These are phyloP conservation scores for Phenganax subtilis DNA, from an alignment of 92 coral and sea anemone genomes.

Conservation along the genomic window DNA sequence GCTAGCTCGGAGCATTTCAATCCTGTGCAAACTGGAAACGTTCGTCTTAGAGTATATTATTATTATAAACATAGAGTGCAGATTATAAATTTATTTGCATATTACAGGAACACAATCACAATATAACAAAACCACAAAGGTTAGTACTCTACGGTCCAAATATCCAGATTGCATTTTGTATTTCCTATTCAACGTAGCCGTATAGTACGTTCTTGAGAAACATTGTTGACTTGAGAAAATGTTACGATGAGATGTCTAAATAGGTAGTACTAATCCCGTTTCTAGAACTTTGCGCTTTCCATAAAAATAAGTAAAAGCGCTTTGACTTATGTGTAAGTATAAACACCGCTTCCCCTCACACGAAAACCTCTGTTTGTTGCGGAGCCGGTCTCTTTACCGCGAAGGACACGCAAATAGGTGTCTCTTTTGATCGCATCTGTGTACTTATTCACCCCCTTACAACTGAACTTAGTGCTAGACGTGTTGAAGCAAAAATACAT, in stretches of 20 bases:
- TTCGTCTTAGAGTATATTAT: no score
- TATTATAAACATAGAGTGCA: no score
- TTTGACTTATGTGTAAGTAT: not conserved
- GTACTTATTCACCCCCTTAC: conserved; percentile 1
- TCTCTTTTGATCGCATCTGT: not conserved
- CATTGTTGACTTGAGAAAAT: not conserved
- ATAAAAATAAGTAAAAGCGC: not conserved
- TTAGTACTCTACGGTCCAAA: no score
- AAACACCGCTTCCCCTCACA: not conserved
- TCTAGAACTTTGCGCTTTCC: not conserved
- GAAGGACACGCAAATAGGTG: conserved; percentile 3
- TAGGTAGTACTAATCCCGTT: not conserved
- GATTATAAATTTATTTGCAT: no score
- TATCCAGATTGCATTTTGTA: no score
- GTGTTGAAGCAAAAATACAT: conserved; percentile 7
- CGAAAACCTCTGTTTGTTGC: conserved; percentile 13
- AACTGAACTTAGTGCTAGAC: not conserved
- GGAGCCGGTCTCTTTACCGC: not conserved
- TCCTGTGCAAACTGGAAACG: no score
- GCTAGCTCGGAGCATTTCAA: no score
- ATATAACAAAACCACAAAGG: no score
- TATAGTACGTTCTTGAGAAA: not conserved
- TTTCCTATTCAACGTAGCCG: no score
- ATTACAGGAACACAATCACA: no score
- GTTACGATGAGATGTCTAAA: no score